Percentiles rank a stretch among this genome's conserved stretches.
Evolutionary conservation across 2,113 vertebrate genomes (phyloP).

Genomic region (Brachypteracias leptosomus): DNA sequence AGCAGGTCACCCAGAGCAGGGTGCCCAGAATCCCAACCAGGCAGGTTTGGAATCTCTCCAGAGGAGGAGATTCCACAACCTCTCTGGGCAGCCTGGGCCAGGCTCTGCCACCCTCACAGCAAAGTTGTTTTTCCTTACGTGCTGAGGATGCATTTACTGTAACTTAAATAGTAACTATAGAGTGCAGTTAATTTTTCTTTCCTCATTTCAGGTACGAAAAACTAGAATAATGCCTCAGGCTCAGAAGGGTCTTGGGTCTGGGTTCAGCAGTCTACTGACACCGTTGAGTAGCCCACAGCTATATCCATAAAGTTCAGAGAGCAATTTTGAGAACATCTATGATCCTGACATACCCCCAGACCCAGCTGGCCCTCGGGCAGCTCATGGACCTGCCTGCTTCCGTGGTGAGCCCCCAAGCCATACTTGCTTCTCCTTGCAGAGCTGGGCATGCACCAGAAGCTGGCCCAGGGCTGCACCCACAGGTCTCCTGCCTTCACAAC

Average conservation of each 20-base stretch:
- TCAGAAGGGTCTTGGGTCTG: background rate
- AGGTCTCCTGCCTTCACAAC: background rate
- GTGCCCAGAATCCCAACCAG: no score
- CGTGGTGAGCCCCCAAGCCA: rapidly evolving
- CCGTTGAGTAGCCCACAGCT: background rate
- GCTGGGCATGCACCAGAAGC: background rate
- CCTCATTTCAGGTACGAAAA: background rate
- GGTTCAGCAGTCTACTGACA: background rate
- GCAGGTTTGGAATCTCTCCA: no score
- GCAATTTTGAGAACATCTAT: rapidly evolving
- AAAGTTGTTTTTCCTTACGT: no score
- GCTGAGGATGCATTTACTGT: background rate
- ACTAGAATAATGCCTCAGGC: background rate
- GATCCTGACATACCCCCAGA: rapidly evolving
- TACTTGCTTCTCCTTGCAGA: background rate
- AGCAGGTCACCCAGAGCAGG: no score
- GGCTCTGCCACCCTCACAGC: no score
- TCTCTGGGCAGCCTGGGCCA: no score
- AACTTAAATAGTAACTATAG: background rate
- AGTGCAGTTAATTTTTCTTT: background rate
- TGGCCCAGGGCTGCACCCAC: no score
- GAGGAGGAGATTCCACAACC: no score
- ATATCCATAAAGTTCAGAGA: background rate
- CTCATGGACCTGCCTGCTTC: background rate
- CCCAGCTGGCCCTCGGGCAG: background rate